These are phyloP conservation scores for Blastobasis adustella DNA, from an alignment of 2,888 invertebrate species.

Conservation along the genomic window DNA sequence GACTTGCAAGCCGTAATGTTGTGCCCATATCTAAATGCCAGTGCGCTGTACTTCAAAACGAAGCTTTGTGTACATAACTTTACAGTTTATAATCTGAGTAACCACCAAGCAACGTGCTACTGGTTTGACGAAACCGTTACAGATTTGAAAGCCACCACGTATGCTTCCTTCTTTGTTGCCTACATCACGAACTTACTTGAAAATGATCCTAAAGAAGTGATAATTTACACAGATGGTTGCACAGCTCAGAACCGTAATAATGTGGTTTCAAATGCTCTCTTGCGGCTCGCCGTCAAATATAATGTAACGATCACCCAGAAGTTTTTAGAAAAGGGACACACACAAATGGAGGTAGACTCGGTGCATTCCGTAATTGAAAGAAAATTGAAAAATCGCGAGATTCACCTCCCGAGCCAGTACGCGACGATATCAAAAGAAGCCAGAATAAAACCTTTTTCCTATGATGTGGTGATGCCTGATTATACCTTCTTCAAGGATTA, in stretches of 20 bases:
- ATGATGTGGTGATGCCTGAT: constrained; percentile 7
- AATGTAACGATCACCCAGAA: constrained; percentile 19
- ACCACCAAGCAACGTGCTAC: constrained; percentile 15
- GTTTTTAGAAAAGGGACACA: constrained; percentile 23
- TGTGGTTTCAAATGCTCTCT: constrained; percentile 20
- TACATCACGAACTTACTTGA: constrained; percentile 12
- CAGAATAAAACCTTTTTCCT: constrained; percentile 4
- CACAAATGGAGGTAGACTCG: constrained; percentile 26
- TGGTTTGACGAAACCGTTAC: constrained; percentile 19
- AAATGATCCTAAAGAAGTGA: constrained; percentile 1
- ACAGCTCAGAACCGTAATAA: constrained; percentile 23
- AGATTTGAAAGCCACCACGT: constrained; percentile 19
- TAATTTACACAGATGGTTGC: constrained; percentile 24
- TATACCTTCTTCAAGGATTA: constrained; percentile 13
- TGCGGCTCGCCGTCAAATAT: constrained; percentile 15
- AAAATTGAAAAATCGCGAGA: constrained; percentile 25
- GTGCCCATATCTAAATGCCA: constrained; percentile 6
- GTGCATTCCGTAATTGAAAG: constrained; percentile 35
- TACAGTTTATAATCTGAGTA: constrained; percentile 15
- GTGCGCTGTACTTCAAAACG: constrained; percentile 17
- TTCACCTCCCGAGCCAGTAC: constrained; percentile 15
- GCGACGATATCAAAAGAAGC: constrained; percentile 11
- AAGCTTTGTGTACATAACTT: constrained; percentile 21
- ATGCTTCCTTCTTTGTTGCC: constrained; percentile 15
- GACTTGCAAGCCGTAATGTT: constrained; percentile 6